Base-by-base conservation (phyloP, 2,888 invertebrate species). In the Tanypteryx hageni region DNA sequence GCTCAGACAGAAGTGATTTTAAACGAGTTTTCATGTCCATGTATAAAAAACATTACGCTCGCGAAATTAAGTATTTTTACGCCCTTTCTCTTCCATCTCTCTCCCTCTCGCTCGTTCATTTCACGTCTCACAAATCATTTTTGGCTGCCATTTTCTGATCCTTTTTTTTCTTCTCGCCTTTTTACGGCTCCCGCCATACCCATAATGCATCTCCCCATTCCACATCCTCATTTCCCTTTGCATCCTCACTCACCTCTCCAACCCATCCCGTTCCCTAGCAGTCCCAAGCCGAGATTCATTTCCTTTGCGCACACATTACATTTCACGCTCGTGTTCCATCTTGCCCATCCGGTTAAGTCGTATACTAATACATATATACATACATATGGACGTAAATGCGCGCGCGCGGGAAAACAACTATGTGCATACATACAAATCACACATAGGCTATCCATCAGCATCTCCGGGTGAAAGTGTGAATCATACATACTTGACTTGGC, bases 251-350 rank as follows among this genome's bases (percentile, higher is more conserved):
- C 44, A 44, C 44, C 44, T 5, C 5, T 44, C 44, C 44, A 44
- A 44, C 44, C 44, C 44, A 44, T 44, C 44, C 44, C 44, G 44
- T 44, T 44, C 44, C 44, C 44, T 44, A 44, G 44, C 44, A 44
- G 76, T 22, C 76, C 76, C 76, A 76, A 76, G 22, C 14, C 22
- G 8, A n/a, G 76, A 76, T 76, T 76, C 76, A 76, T 76, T 76
- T 76, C 76, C 27, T 76, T 13, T 27, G 22, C 76, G 44, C 44
- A 5, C 44, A 1, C 76, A 76, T 76, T 76, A 76, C 76, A 76
- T 64, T 64, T 64, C 14, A 64, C n/a, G 64, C 27, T 76, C 76
- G 22, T 27, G 27, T 27, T 76, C 76, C 27, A 76, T 76, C 76
- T 76, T 27, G 76, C 22, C 13, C 76, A 11, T 76, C 27, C 22